These are phyloP conservation scores for Cardiocondyla obscurior DNA, from an alignment of 1,140 invertebrate genomes.

Conservation along the genomic window DNA sequence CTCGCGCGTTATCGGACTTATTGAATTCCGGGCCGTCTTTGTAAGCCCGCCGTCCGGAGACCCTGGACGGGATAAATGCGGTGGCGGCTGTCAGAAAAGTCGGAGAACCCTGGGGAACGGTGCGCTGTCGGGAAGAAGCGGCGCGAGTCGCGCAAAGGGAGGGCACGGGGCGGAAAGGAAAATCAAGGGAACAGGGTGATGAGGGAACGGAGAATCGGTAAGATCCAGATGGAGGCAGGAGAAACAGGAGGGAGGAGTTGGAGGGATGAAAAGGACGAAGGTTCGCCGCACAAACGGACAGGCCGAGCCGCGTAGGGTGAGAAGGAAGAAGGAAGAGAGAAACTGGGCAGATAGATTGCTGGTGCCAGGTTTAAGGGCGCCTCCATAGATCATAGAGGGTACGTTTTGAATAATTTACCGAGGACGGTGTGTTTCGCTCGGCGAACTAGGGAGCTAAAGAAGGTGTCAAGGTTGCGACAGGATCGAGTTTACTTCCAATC, in stretches of 20 bases:
- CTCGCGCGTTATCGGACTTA: constrained; percentile 75
- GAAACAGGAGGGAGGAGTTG: constrained; percentile 2
- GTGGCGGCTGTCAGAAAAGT: constrained; percentile 76
- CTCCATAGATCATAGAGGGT: constrained; percentile 74
- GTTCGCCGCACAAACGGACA: constrained; percentile 48
- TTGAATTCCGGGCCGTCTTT: constrained; percentile 77
- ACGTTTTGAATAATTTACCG: constrained; percentile 78
- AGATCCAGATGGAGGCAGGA: neutral
- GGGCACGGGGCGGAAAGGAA: neutral
- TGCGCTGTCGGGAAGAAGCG: constrained; percentile 37
- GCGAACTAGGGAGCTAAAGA: neutral
- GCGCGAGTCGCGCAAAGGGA: constrained; percentile 12
- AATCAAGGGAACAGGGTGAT: constrained; percentile 26
- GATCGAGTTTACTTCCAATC: constrained; percentile 52
- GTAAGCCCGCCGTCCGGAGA: constrained; percentile 75
- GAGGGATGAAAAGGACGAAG: constrained; percentile 28
- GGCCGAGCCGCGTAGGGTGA: constrained; percentile 14
- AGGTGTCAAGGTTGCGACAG: constrained; percentile 55
- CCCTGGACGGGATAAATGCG: constrained; percentile 75
- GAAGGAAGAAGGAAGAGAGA: neutral
- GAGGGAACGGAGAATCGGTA: constrained; percentile 7
- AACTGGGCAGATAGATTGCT: constrained; percentile 67
- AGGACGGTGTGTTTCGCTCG: constrained; percentile 55
- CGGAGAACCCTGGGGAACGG: constrained; percentile 71
- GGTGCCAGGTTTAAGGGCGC: constrained; percentile 67